phyloP scores from a whole-genome alignment of 2,113 vertebrate genomes.

The Orthonyx spaldingii region DNA sequence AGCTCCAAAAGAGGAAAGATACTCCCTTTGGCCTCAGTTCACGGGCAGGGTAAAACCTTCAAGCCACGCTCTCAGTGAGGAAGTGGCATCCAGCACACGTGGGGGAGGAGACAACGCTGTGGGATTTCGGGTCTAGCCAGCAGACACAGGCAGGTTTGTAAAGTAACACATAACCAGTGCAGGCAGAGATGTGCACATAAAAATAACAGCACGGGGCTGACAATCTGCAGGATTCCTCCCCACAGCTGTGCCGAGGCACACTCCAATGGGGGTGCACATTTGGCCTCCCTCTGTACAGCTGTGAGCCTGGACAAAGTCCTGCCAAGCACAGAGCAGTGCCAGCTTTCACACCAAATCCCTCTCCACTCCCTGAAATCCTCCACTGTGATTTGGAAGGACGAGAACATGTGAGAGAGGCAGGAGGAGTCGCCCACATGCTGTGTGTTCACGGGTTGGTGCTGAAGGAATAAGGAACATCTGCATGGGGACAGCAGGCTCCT shows the following conservation, averaged over 20 bases:
- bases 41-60: not conserved
- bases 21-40: not conserved
- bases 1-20: not conserved
- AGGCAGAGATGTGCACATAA: not conserved
- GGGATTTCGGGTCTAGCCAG: not conserved
- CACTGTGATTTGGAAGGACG: not conserved
- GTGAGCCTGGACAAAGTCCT: not conserved
- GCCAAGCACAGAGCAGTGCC: not conserved
- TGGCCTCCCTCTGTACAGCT: not conserved
- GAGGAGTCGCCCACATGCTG: not conserved
- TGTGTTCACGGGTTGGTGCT: rapidly evolving
- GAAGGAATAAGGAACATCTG: no score
- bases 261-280: not conserved
- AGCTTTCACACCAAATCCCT: not conserved
- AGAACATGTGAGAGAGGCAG: not conserved
- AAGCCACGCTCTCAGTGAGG: not conserved
- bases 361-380: not conserved
- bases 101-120: not conserved
- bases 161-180: not conserved
- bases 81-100: not conserved
- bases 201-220: not conserved
- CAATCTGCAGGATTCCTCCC: not conserved
- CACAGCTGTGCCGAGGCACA: not conserved
- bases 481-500: not conserved
- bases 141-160: not conserved